A percentile compares a stretch with the other conserved stretches of the same genome.
Evolutionary conservation across 1,140 invertebrate species (phyloP).

Genomic region (Polyergus mexicanus): DNA sequence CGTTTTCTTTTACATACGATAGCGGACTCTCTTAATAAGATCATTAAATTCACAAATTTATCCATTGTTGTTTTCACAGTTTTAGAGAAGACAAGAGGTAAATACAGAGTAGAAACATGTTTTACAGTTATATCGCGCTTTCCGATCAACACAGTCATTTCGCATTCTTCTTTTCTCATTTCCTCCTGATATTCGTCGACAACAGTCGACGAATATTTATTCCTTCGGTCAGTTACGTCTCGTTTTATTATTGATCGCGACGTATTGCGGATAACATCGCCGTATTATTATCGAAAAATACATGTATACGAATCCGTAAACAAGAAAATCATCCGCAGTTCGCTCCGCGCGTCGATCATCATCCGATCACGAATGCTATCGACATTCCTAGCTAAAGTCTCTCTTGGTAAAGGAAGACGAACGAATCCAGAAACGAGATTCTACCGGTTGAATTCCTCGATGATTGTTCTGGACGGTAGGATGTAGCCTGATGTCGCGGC

Average conservation of each 20-base stretch:
- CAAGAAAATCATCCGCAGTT: slow-evolving; percentile 14
- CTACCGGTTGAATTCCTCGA: slow-evolving; percentile 73
- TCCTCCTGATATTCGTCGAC: neutral
- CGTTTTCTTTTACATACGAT: neutral
- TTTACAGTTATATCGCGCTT: neutral
- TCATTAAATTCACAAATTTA: neutral
- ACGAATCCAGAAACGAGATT: slow-evolving; percentile 72
- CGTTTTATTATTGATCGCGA: neutral
- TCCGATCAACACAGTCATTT: neutral
- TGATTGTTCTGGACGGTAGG: slow-evolving; percentile 72
- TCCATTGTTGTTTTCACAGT: neutral
- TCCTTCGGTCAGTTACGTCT: neutral
- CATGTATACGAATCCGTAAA: slow-evolving; percentile 32
- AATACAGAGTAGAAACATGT: slow-evolving; percentile 4
- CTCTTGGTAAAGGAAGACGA: slow-evolving; percentile 47
- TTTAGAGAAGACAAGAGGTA: neutral
- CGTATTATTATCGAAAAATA: slow-evolving; percentile 11
- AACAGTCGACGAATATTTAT: slow-evolving; percentile 32
- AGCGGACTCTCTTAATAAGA: neutral
- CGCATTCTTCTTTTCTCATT: neutral
- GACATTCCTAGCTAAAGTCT: slow-evolving; percentile 39
- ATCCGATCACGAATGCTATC: slow-evolving; percentile 54
- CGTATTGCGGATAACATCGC: slow-evolving; percentile 4
- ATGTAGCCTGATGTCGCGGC: slow-evolving; percentile 44
- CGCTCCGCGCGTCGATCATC: slow-evolving; percentile 30